Evolutionary conservation across 2,888 invertebrate genomes (phyloP), one percentile per base, ranked within the genome.

Genomic region (Protodeltote pygarga): DNA sequence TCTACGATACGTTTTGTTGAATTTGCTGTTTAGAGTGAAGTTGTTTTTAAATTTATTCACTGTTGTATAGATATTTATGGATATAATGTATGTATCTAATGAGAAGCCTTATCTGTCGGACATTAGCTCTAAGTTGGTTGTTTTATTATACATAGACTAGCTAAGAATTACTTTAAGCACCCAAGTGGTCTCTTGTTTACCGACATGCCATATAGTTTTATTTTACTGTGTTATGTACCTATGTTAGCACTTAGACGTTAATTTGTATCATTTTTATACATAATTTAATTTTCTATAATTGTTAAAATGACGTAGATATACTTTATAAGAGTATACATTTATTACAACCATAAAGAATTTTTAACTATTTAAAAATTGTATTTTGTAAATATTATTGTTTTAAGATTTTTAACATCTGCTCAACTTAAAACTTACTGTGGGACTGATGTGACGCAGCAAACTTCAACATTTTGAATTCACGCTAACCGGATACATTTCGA

Each of bases 351-450:
- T 65, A 77, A 64, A 79, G 79, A 63, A 80, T 81, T 85, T 88
- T 83, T 82, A 82, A 80, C 82, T 84, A 83, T 75, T 71, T 78
- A 77, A 81, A 80, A 62, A 62, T 55, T 76, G 77, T 86, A 87
- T 86, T 87, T 87, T 91, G 87, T 90, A 91, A 85, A 89, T 89
- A 85, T 81, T 80, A 81, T 87, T 82, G 87, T 87, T 89, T 77
- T 89, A 89, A 89, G 87, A 81, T 83, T 83, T 60, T 44, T 83
- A 83, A 89, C 79, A 85, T 89, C 89, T 91, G 92, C 91, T 92
- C 92, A 91, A 91, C 85, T 88, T 86, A 81, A 85, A 86, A 83
- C 81, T 87, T 84, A 83, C 77, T 75, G 83, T 83, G 85, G 83
- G 85, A 86, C 85, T 87, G 85, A 85, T 73, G 67, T 87, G 85